Evolutionary conservation across 2,888 invertebrate genomes (phyloP).

Genomic region (Cephonodes hylas): DNA sequence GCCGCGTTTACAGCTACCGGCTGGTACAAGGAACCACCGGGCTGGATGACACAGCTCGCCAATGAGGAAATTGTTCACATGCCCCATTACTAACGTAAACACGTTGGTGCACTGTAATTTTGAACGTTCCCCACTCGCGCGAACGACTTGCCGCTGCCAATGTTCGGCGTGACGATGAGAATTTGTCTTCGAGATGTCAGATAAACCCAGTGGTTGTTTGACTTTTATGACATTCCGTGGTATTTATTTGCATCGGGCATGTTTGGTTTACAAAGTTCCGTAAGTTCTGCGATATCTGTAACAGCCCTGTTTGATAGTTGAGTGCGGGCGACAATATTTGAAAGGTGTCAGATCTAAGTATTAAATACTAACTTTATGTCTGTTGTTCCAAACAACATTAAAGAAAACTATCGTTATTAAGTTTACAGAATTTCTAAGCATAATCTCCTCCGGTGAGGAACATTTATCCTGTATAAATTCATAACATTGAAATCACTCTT

Average conservation of each 20-base stretch:
- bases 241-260: background rate
- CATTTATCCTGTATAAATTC: too few relatives aligned
- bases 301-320: too few relatives aligned
- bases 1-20: background rate
- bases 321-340: too few relatives aligned
- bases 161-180: background rate
- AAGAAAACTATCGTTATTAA: too few relatives aligned
- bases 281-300: too few relatives aligned
- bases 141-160: background rate
- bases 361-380: too few relatives aligned
- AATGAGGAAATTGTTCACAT: background rate
- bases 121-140: background rate
- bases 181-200: background rate
- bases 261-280: too few relatives aligned
- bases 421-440: too few relatives aligned
- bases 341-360: too few relatives aligned
- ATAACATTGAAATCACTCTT: too few relatives aligned
- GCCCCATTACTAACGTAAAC: constrained; percentile 5
- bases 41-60: background rate
- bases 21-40: constrained; percentile 1
- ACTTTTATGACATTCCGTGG: background rate
- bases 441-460: too few relatives aligned
- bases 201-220: background rate
- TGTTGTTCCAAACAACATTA: too few relatives aligned
- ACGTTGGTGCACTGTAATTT: background rate